Percentiles rank a stretch among this genome's conserved stretches.
Conservation (phyloP, 2,888 invertebrate genomes). For the Cephus rjabovi region DNA sequence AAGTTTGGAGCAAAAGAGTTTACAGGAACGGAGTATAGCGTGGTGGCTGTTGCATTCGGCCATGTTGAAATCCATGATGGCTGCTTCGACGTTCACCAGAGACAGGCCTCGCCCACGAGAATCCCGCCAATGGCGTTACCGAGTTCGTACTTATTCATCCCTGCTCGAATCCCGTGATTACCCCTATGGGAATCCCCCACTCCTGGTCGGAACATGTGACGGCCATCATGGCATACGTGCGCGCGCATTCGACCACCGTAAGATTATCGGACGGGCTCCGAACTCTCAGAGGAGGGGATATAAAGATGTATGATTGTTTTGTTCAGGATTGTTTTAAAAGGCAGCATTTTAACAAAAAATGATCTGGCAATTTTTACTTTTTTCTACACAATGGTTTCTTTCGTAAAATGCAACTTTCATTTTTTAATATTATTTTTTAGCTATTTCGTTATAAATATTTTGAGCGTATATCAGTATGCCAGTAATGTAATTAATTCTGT, state of each 20-base stretch:
- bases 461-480: not conserved
- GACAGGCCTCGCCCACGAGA: slow-evolving; percentile 48
- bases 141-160: slow-evolving; percentile 48
- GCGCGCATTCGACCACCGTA: slow-evolving; percentile 46
- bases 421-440: not conserved
- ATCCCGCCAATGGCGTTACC: slow-evolving; percentile 55
- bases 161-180: slow-evolving; percentile 46
- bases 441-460: not conserved
- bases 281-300: not conserved
- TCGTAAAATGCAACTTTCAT: not conserved
- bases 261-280: not conserved
- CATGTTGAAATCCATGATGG: slow-evolving; percentile 64
- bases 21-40: slow-evolving; percentile 17
- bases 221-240: slow-evolving; percentile 58
- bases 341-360: not conserved
- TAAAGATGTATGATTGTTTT: not conserved
- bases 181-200: slow-evolving; percentile 29
- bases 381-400: not conserved
- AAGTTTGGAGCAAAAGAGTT: slow-evolving; percentile 3
- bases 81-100: slow-evolving; percentile 49
- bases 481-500: not conserved
- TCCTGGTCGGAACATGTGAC: slow-evolving; percentile 32
- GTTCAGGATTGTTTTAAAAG: not conserved
- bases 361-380: not conserved
- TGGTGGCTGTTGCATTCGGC: slow-evolving; percentile 31